A percentile compares a stretch with the other conserved stretches of the same genome.
These are phyloP conservation scores for Helicoverpa assulta DNA, from an alignment of 2,888 invertebrate genomes.

Conservation along the genomic window DNA sequence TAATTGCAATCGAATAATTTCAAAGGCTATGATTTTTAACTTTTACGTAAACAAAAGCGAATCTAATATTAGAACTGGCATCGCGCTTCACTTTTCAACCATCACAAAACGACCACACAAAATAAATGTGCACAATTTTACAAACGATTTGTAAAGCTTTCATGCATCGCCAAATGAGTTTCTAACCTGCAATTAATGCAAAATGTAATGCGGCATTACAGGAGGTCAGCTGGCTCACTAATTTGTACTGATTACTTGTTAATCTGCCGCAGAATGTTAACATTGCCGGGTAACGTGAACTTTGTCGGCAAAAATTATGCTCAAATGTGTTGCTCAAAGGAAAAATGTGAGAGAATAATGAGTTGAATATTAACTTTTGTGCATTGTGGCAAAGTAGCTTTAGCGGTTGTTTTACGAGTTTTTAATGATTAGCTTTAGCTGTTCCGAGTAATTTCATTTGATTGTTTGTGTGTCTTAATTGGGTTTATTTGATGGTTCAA, in stretches of 20 bases:
- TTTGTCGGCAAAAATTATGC: conserved; percentile 48
- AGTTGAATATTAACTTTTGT: conserved; percentile 38
- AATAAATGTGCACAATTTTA: conserved; percentile 30
- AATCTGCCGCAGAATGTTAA: conserved; percentile 61
- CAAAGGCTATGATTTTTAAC: not conserved
- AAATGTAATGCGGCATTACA: conserved; percentile 63
- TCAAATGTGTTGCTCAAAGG: conserved; percentile 41
- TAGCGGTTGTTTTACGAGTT: conserved; percentile 7
- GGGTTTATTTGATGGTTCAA: not conserved
- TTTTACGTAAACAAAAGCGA: not conserved
- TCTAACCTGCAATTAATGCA: conserved; percentile 66
- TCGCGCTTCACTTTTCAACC: conserved; percentile 11
- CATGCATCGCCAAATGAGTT: conserved; percentile 57
- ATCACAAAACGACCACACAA: conserved; percentile 21
- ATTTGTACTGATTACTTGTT: conserved; percentile 67
- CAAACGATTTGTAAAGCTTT: conserved; percentile 50
- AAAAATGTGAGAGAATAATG: conserved; percentile 54
- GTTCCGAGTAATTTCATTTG: not conserved
- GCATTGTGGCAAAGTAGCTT: conserved; percentile 33
- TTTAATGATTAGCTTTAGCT: conserved; percentile 12
- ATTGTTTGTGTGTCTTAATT: not conserved
- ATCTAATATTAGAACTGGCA: not conserved
- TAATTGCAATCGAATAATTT: not conserved
- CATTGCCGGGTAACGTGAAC: conserved; percentile 46
- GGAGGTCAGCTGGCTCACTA: conserved; percentile 65